These are phyloP conservation scores for Melieria picta DNA, from an alignment of 2,888 invertebrate species.

Conservation along the genomic window DNA sequence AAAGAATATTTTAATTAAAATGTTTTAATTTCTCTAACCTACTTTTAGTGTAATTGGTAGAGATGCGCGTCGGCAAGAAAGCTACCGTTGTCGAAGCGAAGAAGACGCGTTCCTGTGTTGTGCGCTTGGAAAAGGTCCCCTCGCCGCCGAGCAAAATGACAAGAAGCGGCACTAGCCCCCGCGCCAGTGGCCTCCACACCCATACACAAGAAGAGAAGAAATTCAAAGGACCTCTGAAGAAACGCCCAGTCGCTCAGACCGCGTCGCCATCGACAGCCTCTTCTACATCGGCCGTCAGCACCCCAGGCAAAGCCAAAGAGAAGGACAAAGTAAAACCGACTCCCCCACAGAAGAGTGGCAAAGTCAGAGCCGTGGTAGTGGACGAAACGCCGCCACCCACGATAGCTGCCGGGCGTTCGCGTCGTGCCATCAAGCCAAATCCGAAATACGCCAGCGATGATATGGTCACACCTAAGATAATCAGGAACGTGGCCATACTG, in stretches of 20 bases:
- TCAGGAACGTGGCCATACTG: conserved; percentile 50
- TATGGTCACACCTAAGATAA: conserved; percentile 57
- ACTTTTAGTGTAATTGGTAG: conserved; percentile 38
- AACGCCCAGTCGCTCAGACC: conserved; percentile 30
- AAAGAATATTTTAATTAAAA: no score
- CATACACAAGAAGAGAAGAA: conserved; percentile 36
- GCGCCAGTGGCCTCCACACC: not conserved
- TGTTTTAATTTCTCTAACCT: no score
- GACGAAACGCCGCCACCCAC: conserved; percentile 49
- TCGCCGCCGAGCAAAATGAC: conserved; percentile 28
- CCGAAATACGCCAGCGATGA: conserved; percentile 64
- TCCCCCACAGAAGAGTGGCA: conserved; percentile 16
- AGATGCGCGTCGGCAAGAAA: conserved; percentile 62
- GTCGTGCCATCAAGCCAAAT: conserved; percentile 66
- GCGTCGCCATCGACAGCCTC: not conserved
- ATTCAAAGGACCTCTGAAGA: conserved; percentile 43
- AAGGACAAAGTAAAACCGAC: conserved; percentile 44
- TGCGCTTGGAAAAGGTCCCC: conserved; percentile 58
- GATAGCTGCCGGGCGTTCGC: conserved; percentile 61
- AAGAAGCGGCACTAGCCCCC: conserved; percentile 13
- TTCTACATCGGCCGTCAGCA: conserved; percentile 16
- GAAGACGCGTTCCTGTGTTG: conserved; percentile 61
- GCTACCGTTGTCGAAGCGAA: conserved; percentile 49
- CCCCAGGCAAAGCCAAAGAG: conserved; percentile 14
- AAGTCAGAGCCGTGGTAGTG: conserved; percentile 21